Percentiles rank a stretch among this genome's conserved stretches.
Evolutionary conservation across 2,113 vertebrate species (phyloP).

Genomic region (Symphodus melops): DNA sequence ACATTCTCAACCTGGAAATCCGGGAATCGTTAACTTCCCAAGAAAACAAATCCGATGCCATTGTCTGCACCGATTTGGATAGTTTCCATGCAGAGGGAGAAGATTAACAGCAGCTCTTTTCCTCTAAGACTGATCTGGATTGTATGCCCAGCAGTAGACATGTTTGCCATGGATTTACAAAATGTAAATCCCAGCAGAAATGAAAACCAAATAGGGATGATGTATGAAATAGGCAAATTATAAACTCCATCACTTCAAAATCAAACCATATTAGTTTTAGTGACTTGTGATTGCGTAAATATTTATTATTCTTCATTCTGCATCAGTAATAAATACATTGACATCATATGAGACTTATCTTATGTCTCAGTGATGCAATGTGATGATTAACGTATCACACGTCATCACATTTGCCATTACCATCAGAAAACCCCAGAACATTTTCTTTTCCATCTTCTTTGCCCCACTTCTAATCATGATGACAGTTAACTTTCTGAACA

Average conservation of each 20-base stretch:
- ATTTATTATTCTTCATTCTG: not conserved
- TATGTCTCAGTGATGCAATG: not conserved
- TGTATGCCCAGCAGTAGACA: conserved; percentile 30
- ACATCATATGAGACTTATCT: not conserved
- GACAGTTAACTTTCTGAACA: conserved; percentile 1
- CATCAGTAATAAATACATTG: not conserved
- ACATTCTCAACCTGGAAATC: not conserved
- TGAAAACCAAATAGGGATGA: too few relatives aligned
- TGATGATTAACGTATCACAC: too few relatives aligned
- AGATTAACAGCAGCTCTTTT: conserved; percentile 17
- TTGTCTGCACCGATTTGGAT: not conserved
- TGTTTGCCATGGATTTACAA: conserved; percentile 34
- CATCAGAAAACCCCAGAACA: too few relatives aligned
- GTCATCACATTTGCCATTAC: too few relatives aligned
- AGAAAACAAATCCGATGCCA: not conserved
- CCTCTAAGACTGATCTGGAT: conserved; percentile 38
- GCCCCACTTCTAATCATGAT: too few relatives aligned
- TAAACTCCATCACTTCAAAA: too few relatives aligned
- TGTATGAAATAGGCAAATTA: not conserved
- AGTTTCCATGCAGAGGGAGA: conserved; percentile 15
- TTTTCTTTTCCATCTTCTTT: too few relatives aligned
- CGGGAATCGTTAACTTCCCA: not conserved
- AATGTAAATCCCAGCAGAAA: not conserved
- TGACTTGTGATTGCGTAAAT: not conserved
- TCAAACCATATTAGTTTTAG: not conserved